Base-by-base conservation (phyloP, 2,888 invertebrate genomes). In the Sialis fuliginosa region DNA sequence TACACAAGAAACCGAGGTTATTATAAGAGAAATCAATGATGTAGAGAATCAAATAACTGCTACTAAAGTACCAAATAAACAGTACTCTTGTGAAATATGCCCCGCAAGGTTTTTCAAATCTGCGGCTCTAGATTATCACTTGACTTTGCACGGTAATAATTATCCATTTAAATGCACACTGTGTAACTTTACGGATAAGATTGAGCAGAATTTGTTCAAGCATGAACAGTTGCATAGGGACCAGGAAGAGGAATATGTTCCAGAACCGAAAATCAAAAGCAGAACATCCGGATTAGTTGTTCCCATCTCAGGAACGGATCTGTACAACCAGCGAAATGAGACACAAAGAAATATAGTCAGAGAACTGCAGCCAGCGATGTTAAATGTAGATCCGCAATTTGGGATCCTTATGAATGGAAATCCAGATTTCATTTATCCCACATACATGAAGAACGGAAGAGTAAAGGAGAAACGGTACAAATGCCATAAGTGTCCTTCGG, bases 401-500 rank as follows among this genome's bases (percentile, higher is more conserved):
- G 78, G 77, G 5, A 71, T 73, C 49, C 62, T 76, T 34, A 80
- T 80, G 74, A 75, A 79, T 51, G 84, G 83, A 5, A 83, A 81
- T 63, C 83, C 83, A 1, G 78, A 81, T 53, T 84, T 84, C 56
- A 75, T 79, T 46, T 84, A 84, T 58, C 83, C 82, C 1, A 80
- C 80, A 1, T 80, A 77, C 53, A 58, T 82, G 48, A 80, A 81
- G 61, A 83, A 83, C 57, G 84, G 83, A 1, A 70, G 78, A 4
- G 67, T 79, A 56, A 82, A 81, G 59, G 81, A 82, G 58, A 84
- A 83, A 59, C 72, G 82, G 5, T 85, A 84, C 63, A 84, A 85
- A 62, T 87, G 87, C 61, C 78, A 79, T 56, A 85, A 86, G 64
- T 89, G 89, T 59, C 89, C 90, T 0, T 87, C 87, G 41, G 85